Percentiles rank a stretch among this genome's conserved stretches.
These are phyloP conservation scores for Psophia crepitans DNA, from an alignment of 2,113 vertebrate species.

Conservation along the genomic window DNA sequence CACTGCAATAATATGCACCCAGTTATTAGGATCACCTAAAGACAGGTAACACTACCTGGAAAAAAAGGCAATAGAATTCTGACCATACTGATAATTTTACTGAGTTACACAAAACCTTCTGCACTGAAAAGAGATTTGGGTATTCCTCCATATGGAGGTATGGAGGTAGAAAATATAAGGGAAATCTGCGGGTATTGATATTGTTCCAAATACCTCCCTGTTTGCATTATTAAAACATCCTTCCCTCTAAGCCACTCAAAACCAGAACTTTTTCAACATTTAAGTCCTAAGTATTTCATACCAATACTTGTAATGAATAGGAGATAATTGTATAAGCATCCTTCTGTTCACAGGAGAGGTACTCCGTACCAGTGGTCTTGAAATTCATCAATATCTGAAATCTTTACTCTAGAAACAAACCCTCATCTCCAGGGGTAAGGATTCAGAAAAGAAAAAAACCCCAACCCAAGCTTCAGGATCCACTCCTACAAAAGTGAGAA, in stretches of 20 bases:
- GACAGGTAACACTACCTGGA: not conserved
- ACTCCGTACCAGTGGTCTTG: not conserved
- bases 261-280: not conserved
- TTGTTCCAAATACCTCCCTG: not conserved
- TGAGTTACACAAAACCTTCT: not conserved
- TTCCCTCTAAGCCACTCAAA: not conserved
- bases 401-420: not conserved
- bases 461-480: not conserved
- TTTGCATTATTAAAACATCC: not conserved
- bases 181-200: not conserved
- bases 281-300: not conserved
- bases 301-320: not conserved
- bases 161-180: not conserved
- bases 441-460: not conserved
- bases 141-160: not conserved
- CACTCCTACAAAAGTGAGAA: not conserved
- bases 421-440: not conserved
- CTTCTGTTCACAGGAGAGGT: rapidly evolving
- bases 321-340: not conserved
- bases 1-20: no score
- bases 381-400: not conserved
- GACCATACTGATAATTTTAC: not conserved
- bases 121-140: not conserved
- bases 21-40: not conserved
- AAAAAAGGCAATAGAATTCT: not conserved